Evolutionary conservation across 2,113 vertebrate species (phyloP), one percentile per base, ranked within the genome.

Genomic region (Synodontis membranacea): DNA sequence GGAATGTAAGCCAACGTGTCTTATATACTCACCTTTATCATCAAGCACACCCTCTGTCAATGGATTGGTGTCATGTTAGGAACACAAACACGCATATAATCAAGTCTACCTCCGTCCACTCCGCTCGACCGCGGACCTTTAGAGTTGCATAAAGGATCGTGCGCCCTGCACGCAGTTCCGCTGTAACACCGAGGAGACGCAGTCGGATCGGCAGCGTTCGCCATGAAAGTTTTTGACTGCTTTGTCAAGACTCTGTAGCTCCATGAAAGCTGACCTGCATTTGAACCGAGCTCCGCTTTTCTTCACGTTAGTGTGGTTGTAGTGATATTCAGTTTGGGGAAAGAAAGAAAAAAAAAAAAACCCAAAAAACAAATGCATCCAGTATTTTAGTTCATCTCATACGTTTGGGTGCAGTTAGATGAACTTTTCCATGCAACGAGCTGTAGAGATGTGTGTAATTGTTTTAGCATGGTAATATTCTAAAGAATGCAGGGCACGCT

Each of bases 81-180:
- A 85, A 85, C 64, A 23, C 75, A 85, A 78, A 50, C 58, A 79
- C 42, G 78, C 54, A 39, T 54, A 48, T 64, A 78, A 78, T 78
- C 74, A 39, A n/a, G 25, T 60, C 64, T 28, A 84, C 70, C 70
- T 84, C 83, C 34, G n/a, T 81, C 19, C 25, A 44, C 44, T n/a
- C 44, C 44, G 50, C 44, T 50, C n/a, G 84, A 58, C 68, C 34
- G n/a, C 37, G 31, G 48, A 31, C 11, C 12, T 80, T 34, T 72
- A 39, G 68, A 44, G 28, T 76, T 76, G 21, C 64, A 72, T 48
- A 68, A 56, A 39, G 31, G 58, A 39, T 4, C 10, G 62, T 58
- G 76, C 37, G 25, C 46, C 56, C 64, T 70, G 60, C n/a, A 50
- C 70, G 78, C 25, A 52, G 44, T 31, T 66, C 50, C 48, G 17